Evolutionary conservation across 2,113 vertebrate species (phyloP), one percentile per base, ranked within the genome.

Genomic region (Phyllostomus hastatus): DNA sequence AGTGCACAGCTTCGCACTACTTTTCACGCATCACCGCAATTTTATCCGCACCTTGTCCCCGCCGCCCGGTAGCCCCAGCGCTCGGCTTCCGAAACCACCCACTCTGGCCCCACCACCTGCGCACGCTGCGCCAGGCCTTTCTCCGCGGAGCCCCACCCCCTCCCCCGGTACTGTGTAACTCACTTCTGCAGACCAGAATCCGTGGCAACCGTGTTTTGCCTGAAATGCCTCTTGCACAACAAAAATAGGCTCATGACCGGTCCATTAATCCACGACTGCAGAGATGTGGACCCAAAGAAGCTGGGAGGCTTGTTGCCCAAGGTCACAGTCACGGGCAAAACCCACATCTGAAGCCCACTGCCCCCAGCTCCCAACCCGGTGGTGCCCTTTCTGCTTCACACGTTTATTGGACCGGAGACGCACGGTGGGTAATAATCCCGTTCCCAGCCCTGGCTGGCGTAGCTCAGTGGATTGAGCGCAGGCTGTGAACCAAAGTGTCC

Each of bases 141-240:
- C 41, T 46, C 31, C 1, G 6, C 5, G 16, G 9, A 7, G 3
- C 67, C 82, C 10, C n/a, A 12, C 0, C 33, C 82, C 59, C 98
- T 98, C 96, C 97, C 97, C 97, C 97, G 3, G 98, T 97, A 96
- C 97, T 98, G 96, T 95, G 97, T 73, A 98, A 76, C 98, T 98
- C 89, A 69, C 38, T 80, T 54, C 7, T 0, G 33, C 7, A 46
- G 67, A 26, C 35, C 84, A 17, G 17, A 87, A 15, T 14, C 59
- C 9, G 1, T 14, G 38, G 5, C 0, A 4, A 35, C 24, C 73
- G 10, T 5, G 41, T 33, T 86, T 92, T 52, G 38, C 78, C 80
- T 33, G 57, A 88, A 64, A 33, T 41, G 4, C 10, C 17, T 72
- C 41, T 87, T 35, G 10, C 0, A 2, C 52, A 66, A 35, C 33